Percentiles rank a stretch among this genome's conserved stretches.
phyloP scores from a whole-genome alignment of 1,140 invertebrate species.

The Drosophila burlai region DNA sequence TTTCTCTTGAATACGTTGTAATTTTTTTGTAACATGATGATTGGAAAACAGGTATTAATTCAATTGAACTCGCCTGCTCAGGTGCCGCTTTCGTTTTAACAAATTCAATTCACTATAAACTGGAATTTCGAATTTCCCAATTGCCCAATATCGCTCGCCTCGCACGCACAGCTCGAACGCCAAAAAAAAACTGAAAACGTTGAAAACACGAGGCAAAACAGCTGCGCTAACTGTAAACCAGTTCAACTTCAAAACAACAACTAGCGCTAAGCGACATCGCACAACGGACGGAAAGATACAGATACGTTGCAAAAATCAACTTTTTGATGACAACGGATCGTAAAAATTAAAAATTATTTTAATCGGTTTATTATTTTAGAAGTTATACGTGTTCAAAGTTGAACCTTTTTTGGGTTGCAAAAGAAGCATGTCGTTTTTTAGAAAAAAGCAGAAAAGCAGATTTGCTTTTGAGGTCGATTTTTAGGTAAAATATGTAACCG shows the following conservation, averaged over 20 bases:
- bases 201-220: constrained; percentile 34
- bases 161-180: constrained; percentile 60
- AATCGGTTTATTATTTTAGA: too few species aligned
- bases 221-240: constrained; percentile 72
- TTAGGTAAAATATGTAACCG: too few species aligned
- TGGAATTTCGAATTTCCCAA: constrained; percentile 39
- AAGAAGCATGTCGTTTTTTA: too few species aligned
- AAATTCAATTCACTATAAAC: constrained; percentile 28
- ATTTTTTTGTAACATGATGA: constrained; percentile 1
- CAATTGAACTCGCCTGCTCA: constrained; percentile 49
- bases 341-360: too few species aligned
- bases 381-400: too few species aligned
- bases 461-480: too few species aligned
- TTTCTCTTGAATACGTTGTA: neutral
- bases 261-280: constrained; percentile 57
- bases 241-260: constrained; percentile 81
- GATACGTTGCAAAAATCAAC: too few species aligned
- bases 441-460: too few species aligned
- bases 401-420: too few species aligned
- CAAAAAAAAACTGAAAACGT: constrained; percentile 38
- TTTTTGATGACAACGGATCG: too few species aligned
- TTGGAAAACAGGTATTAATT: constrained; percentile 31
- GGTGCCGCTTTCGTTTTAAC: constrained; percentile 46
- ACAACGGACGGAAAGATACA: too few species aligned
- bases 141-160: constrained; percentile 41